These are phyloP conservation scores for Aythya baeri DNA, from an alignment of 2,113 vertebrate species.

Conservation along the genomic window DNA sequence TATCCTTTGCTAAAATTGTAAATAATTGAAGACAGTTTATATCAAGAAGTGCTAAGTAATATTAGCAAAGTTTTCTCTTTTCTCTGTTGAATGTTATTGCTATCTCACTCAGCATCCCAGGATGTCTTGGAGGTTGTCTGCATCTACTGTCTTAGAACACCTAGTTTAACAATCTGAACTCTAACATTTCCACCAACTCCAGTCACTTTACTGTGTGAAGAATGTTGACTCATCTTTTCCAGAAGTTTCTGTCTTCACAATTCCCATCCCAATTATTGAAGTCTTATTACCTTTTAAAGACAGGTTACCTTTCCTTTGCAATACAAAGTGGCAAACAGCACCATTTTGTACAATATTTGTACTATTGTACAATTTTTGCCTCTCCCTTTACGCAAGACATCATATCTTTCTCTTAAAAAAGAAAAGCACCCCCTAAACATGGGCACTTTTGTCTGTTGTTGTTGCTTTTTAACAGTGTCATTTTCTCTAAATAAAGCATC, in stretches of 20 bases:
- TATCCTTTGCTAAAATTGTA: background rate
- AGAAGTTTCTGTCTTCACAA: background rate
- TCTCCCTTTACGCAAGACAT: background rate
- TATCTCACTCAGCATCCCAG: background rate
- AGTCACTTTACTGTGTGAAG: background rate
- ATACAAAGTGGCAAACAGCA: background rate
- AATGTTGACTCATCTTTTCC: background rate
- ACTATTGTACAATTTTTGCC: too few species aligned
- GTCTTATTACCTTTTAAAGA: background rate
- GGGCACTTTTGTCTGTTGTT: background rate
- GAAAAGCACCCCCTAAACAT: background rate
- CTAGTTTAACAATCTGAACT: background rate
- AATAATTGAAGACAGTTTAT: background rate
- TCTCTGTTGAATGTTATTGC: background rate
- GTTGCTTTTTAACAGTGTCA: too few species aligned
- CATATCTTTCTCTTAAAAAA: background rate
- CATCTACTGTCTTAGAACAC: background rate
- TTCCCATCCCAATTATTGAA: background rate
- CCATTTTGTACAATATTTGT: background rate
- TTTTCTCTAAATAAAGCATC: background rate
- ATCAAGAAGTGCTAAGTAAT: background rate
- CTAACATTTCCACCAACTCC: background rate
- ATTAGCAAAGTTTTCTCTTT: background rate
- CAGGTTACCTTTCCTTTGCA: background rate
- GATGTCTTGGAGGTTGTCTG: background rate